phyloP scores from a whole-genome alignment of 2,113 vertebrate species.

The Perca schrenkii region DNA sequence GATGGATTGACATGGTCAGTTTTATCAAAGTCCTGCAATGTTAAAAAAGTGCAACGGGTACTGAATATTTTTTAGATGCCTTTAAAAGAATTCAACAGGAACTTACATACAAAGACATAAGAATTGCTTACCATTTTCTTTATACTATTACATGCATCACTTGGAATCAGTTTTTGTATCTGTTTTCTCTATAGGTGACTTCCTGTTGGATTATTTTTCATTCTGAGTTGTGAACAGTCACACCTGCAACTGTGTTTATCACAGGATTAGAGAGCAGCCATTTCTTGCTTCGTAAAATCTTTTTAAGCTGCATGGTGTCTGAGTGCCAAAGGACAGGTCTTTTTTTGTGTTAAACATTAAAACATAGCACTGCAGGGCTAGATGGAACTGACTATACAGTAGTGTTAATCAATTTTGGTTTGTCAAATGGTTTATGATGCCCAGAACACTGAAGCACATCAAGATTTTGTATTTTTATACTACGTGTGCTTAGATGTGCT shows the following conservation, averaged over 20 bases:
- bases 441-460: conserved; percentile 40
- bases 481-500: conserved; percentile 42
- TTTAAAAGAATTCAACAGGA: conserved; percentile 20
- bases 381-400: conserved; percentile 64
- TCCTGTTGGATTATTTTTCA: conserved; percentile 6
- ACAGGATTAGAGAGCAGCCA: not conserved
- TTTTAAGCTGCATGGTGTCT: not conserved
- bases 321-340: not conserved
- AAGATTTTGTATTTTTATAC: conserved; percentile 70
- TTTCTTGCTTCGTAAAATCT: not conserved
- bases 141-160: no score
- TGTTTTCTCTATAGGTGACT: not conserved
- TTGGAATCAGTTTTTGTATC: not conserved
- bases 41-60: conserved; percentile 41
- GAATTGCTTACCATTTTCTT: not conserved
- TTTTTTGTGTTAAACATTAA: conserved; percentile 2
- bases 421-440: conserved; percentile 36
- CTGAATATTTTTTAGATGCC: conserved; percentile 37
- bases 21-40: conserved; percentile 51
- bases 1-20: conserved; percentile 61
- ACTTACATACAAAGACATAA: not conserved
- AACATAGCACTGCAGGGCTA: conserved; percentile 22
- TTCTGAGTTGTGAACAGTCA: not conserved
- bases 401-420: conserved; percentile 39
- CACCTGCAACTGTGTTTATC: not conserved